Conservation (phyloP, 1,140 invertebrate species). For the Ephestia elutella region DNA sequence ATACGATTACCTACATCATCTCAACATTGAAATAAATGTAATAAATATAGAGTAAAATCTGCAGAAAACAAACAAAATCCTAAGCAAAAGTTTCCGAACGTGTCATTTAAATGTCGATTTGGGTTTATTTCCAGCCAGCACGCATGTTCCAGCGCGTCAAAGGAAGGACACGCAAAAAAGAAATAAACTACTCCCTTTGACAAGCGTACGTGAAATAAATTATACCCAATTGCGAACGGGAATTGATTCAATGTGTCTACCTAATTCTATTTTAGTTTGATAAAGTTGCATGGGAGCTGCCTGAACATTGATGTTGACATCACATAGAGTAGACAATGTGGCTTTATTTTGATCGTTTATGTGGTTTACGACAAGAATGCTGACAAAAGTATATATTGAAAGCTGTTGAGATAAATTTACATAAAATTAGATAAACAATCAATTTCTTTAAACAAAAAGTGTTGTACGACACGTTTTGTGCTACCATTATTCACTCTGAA, state of each 20-base stretch:
- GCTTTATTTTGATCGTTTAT: too few relatives aligned
- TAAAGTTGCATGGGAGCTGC: conserved; percentile 2
- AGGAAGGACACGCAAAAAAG: neutral
- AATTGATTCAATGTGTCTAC: conserved; percentile 18
- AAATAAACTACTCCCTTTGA: conserved; percentile 8
- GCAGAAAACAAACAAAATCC: neutral
- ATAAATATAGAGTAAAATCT: neutral
- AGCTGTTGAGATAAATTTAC: too few relatives aligned
- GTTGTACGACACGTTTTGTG: too few relatives aligned
- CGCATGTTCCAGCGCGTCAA: neutral
- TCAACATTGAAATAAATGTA: too few relatives aligned
- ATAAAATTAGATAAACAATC: too few relatives aligned
- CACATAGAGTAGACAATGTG: neutral
- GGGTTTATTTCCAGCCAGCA: neutral
- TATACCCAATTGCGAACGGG: conserved; percentile 12
- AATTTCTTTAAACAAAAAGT: too few relatives aligned
- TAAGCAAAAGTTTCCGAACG: neutral
- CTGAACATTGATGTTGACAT: neutral
- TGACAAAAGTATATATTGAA: too few relatives aligned
- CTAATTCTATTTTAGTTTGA: conserved; percentile 17
- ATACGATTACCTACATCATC: too few relatives aligned
- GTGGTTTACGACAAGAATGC: too few relatives aligned
- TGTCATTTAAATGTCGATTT: neutral
- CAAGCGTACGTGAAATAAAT: conserved; percentile 3
- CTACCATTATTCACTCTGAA: too few relatives aligned